Evolutionary conservation across 2,113 vertebrate species (phyloP).

Genomic region (Pholis gunnellus): DNA sequence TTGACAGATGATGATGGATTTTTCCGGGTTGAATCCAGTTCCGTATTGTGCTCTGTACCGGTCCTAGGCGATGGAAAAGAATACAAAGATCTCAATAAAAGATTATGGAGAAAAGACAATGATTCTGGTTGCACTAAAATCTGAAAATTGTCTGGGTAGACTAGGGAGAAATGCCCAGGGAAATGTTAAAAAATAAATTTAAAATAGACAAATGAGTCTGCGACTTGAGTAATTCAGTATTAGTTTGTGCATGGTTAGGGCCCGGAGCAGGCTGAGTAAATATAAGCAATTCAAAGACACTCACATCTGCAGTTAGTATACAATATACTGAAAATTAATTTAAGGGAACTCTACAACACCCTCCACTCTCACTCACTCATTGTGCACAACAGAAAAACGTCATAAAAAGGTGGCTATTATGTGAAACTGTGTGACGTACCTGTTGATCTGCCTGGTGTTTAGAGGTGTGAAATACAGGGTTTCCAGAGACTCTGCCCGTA

Average conservation of each 20-base stretch:
- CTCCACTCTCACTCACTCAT: not conserved
- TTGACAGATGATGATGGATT: slow-evolving; percentile 83
- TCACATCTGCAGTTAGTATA: not conserved
- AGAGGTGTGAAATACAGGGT: slow-evolving; percentile 93
- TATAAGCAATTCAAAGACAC: not conserved
- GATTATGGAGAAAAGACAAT: not conserved
- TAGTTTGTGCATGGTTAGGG: no score
- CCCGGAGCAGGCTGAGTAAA: not conserved
- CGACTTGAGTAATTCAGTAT: no score
- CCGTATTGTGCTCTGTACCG: slow-evolving; percentile 62
- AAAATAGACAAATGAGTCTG: no score
- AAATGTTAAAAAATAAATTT: no score
- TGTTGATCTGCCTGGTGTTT: slow-evolving; percentile 63
- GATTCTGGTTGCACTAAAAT: not conserved
- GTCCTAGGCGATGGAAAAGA: slow-evolving; percentile 17
- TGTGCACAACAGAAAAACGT: not conserved
- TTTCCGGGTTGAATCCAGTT: slow-evolving; percentile 81
- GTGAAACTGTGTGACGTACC: slow-evolving; percentile 18
- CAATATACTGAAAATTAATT: not conserved
- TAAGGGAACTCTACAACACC: not conserved
- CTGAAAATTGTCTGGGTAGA: not conserved
- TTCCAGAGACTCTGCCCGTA: slow-evolving; percentile 85
- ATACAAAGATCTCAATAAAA: not conserved
- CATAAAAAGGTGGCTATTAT: not conserved
- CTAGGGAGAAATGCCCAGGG: not conserved